phyloP scores from a whole-genome alignment of 2,888 invertebrate genomes.

The Leptodirus hochenwartii region DNA sequence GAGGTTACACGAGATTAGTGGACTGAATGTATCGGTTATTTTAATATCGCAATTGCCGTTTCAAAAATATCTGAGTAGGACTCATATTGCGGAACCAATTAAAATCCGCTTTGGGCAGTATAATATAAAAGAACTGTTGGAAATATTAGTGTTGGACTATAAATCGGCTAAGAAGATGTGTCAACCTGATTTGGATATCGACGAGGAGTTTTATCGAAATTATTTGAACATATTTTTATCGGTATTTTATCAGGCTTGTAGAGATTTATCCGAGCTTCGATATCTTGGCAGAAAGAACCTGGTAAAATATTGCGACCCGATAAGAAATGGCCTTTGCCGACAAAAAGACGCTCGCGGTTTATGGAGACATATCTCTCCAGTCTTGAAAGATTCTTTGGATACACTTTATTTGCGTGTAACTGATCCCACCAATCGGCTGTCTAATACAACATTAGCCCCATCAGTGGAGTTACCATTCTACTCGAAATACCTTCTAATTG shows the following conservation, averaged over 20 bases:
- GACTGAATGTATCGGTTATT: conserved; percentile 52
- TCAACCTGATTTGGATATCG: conserved; percentile 16
- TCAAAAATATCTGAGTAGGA: conserved; percentile 59
- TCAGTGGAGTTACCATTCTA: conserved; percentile 72
- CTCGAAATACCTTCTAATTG: conserved; percentile 75
- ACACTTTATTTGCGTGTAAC: conserved; percentile 53
- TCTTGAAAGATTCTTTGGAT: conserved; percentile 54
- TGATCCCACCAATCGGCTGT: conserved; percentile 18
- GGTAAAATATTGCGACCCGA: conserved; percentile 59
- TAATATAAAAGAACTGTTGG: conserved; percentile 44
- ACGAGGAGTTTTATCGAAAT: conserved; percentile 45
- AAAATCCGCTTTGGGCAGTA: conserved; percentile 67
- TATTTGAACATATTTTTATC: conserved; percentile 70
- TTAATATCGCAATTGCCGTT: conserved; percentile 62
- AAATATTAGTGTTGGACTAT: conserved; percentile 30
- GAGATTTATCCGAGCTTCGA: conserved; percentile 67
- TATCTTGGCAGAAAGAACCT: conserved; percentile 66
- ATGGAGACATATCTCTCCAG: conserved; percentile 65
- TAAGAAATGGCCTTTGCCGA: conserved; percentile 43
- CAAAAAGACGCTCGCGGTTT: conserved; percentile 47
- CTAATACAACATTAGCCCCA: conserved; percentile 31
- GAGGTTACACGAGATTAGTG: conserved; percentile 53
- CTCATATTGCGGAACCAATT: conserved; percentile 51
- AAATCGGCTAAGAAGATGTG: conserved; percentile 17
- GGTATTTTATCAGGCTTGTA: conserved; percentile 68